Evolutionary conservation across 2,888 invertebrate genomes (phyloP), one percentile per base, ranked within the genome.

Genomic region (Hydriomena furcata): DNA sequence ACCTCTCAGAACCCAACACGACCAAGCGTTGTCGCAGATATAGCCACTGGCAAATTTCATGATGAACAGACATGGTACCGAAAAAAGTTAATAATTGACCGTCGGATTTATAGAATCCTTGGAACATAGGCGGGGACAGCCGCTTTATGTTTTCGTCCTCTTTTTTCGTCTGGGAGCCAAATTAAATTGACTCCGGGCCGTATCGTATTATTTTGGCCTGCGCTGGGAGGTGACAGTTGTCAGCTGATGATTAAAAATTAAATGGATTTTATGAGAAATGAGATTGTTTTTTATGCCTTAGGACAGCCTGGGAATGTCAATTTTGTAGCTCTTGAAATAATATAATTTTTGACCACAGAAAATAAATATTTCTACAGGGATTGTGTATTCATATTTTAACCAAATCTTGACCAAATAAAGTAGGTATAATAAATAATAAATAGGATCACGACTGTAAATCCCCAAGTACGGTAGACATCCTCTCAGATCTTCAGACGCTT

Each of bases 151-250:
- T 75, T 76, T 71, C 62, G 73, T 58, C 63, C 61, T 73, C 77
- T 75, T 84, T 82, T 85, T 81, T 76, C 73, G 85, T 84, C 84
- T 84, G 84, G 76, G 62, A 76, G 69, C 78, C 68, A 82, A 85
- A 86, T 85, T 84, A 82, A 84, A 84, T 77, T 79, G 82, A 79
- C 76, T 78, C 66, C 56, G 61, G 68, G 69, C 63, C 62, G 69
- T 61, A 67, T 70, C 63, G 67, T 63, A 55, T 63, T 59, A 55
- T 62, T 65, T 63, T 60, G 61, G 42, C 30, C 20, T 47, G 45
- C 36, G 38, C 21, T 46, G 53, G 59, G 55, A 66, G 70, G 72
- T 71, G 74, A 71, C 75, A 74, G 58, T 60, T 51, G 55, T 49
- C 53, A 45, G 52, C 12, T 20, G 24, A 44, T 49, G 50, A 62